Base-by-base conservation (phyloP, 2,113 vertebrate genomes). In the Otis tarda region DNA sequence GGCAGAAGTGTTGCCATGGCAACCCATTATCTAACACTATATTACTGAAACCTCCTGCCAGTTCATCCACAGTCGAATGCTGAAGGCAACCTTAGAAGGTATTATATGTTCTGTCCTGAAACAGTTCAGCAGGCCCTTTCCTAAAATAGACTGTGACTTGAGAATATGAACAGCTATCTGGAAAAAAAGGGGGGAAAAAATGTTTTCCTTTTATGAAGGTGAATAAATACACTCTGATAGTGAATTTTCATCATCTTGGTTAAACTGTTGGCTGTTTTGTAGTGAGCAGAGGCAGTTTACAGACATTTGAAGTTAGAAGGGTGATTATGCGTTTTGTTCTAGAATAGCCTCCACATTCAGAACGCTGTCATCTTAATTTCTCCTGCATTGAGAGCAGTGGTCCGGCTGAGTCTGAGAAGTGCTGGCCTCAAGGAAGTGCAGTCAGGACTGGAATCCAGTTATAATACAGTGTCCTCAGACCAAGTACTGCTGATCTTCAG, bases 1-100 rank as follows among this genome's bases (percentile, higher is more conserved):
- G 85, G 91, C 75, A 69, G 91, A 49, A 61, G 47, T 69, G 97
- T 96, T 97, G 81, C 93, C 87, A 82, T 20, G n/a, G 96, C 43
- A 94, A 96, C 95, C 52, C 60, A 30, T 94, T 63, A 80, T 89
- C 91, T 57, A 13, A 49, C 60, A 57, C 78, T 22, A 53, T 60
- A 9, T 35, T 69, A 3, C 89, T 63, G 87, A 88, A 88, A 28
- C 89, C 93, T 85, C 71, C 95, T 93, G 89, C 91, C 92, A 57
- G 75, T 77, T 88, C 78, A 88, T 53, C 92, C 89, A 12, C 59
- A 39, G 63, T 9, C 31, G 52, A 83, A 67, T 37, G 89, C 84
- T 93, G 87, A 71, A 86, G 87, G 89, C 93, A 93, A 76, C 87
- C 93, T 94, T 27, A 23, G 70, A 76, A 70, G 23, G 49, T 14